Evolutionary conservation across 2,113 vertebrate genomes (phyloP).

Genomic region (Sceloporus tristichus): DNA sequence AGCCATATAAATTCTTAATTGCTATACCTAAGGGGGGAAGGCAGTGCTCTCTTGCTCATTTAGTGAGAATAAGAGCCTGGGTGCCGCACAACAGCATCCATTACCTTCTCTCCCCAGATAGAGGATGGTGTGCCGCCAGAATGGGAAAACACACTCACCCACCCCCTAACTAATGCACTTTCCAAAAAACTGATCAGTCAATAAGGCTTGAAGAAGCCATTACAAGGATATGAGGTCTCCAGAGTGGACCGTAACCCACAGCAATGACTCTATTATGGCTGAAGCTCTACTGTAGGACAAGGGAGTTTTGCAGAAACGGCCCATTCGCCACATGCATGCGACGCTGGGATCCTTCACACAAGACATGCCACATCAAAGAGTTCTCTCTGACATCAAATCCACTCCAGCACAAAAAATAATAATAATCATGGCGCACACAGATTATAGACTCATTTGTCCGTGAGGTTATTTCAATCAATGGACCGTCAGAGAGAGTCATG

Average conservation of each 20-base stretch:
- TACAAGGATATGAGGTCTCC: neutral
- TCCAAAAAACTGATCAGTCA: slow-evolving; percentile 1
- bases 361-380: slow-evolving; percentile 27
- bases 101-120: slow-evolving; percentile 15
- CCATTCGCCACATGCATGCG: neutral
- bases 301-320: slow-evolving; percentile 33
- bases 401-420: slow-evolving; percentile 55
- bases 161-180: slow-evolving; percentile 1
- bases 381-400: slow-evolving; percentile 26
- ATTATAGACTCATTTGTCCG: slow-evolving; percentile 68
- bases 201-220: slow-evolving; percentile 36
- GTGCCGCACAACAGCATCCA: neutral
- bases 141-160: fast-evolving
- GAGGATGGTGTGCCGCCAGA: neutral
- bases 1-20: slow-evolving; percentile 70
- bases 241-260: slow-evolving; percentile 4
- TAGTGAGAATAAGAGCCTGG: slow-evolving; percentile 37
- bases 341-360: slow-evolving; percentile 41
- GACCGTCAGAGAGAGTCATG: slow-evolving; percentile 44
- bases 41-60: slow-evolving; percentile 57
- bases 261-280: neutral
- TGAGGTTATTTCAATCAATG: slow-evolving; percentile 68
- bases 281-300: slow-evolving; percentile 8
- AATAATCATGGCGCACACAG: slow-evolving; percentile 52
- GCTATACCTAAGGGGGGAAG: slow-evolving; percentile 63